Evolutionary conservation across 2,888 invertebrate genomes (phyloP), one percentile per base, ranked within the genome.

Genomic region (Lottia gigantea): DNA sequence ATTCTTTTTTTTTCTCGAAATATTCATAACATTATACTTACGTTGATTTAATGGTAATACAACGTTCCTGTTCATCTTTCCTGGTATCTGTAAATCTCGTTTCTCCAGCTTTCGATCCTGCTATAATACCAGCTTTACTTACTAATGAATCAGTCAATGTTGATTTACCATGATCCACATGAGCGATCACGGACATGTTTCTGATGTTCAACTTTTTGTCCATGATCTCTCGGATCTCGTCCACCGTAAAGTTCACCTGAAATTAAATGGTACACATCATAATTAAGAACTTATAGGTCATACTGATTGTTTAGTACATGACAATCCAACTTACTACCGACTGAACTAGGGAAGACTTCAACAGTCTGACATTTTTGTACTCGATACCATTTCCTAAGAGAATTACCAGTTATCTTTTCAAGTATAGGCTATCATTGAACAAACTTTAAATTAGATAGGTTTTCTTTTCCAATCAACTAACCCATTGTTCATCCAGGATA

Each of bases 141-240:
- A 99, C 98, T 88, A 99, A 92, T 78, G 99, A 99, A 91, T 99
- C 99, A 73, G 99, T 99, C 89, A 99, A 91, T 72, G 99, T 99
- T 81, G 99, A 98, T 91, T 99, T 98, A 89, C 99, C 99, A 90
- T 99, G 99, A 92, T 99, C 99, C 82, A 99, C 99, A 91, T 99
- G 99, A 86, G 99, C 99, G 90, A 99, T 99, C 91, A 99, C 99
- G 89, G 98, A 99, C 98, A 99, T 99, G 92, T 99, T 99, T 90
- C 99, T 94, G 92, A 99, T 99, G 90, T 99, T 99, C 92, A 92
- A 92, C 92, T 98, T 98, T 91, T 96, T 96, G 95, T 99, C 98
- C 99, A 99, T 99, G 94, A 99, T 96, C 90, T 88, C 92, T 91
- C 99, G 95, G 92, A 99, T 98, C 92, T 99, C 97, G 92, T 98